Evolutionary conservation across 1,140 invertebrate species (phyloP), one percentile per base, ranked within the genome.

Genomic region (Drosophila micromelanica): DNA sequence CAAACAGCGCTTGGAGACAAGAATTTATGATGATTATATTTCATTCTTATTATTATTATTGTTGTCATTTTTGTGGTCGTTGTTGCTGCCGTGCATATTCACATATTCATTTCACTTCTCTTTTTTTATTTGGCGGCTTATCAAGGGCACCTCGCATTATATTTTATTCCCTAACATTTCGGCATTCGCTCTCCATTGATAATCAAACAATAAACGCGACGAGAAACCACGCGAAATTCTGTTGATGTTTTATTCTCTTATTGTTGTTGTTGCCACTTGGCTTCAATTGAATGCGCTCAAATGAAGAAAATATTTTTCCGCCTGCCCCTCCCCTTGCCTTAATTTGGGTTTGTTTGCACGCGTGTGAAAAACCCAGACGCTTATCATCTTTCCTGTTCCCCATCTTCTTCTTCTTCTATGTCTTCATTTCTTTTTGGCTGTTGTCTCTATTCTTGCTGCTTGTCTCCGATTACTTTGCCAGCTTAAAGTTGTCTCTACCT

Each of bases 181-280:
- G 27, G 12, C 5, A 37, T 38, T 51, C 5, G 30, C 9, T 9
- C 59, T 71, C 62, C 30, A 67, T 72, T 67, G 62, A 72, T 72
- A 72, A 72, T 72, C 69, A 72, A 72, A 72, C 62, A 72, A 67
- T 59, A 67, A 71, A 72, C 46, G 69, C 54, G 40, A 62, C 38
- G 65, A 62, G 69, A 67, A 72, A 59, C 54, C 69, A 72, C 67
- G 69, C 69, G 32, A 67, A 72, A 72, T 72, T 65, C 43, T 63
- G 35, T 38, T 52, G 59, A 27, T 61, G 20, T 69, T 37, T 23
- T 30, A 15, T 59, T 59, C 30, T 5, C 27, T 45, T 59, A 5
- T 43, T 32, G 11, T 32, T 38, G 20, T 20, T 54, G 27, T 55
- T 64, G 49, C 48, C 45, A 49, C 40, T 61, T 62, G 27, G 51